Evolutionary conservation across 2,113 vertebrate genomes (phyloP), one percentile per base, ranked within the genome.

Genomic region (Psilopsiagon aurifrons): DNA sequence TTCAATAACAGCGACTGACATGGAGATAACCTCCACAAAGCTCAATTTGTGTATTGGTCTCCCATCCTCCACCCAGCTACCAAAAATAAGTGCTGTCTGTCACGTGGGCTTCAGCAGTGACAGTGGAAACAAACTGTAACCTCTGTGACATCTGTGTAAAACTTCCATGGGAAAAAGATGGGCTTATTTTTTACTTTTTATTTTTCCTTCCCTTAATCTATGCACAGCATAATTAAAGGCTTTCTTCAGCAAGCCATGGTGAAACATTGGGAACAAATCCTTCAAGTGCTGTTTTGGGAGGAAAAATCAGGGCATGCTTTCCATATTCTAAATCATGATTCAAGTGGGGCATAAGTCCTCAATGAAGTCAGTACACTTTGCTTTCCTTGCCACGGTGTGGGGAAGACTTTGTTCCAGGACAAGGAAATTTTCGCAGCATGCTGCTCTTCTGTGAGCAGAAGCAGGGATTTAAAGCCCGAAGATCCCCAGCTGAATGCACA

Each of bases 71-170:
- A 91, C 44, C 2, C 64, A 11, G 75, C 81, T 96, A 79, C 95
- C 90, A 95, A 94, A 96, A 96, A 95, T 96, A 96, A 88, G 78
- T 66, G 60, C 66, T 84, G 14, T 49, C 62, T 86, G 80, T 96
- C 95, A 96, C 80, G 6, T 95, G 95, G 70, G 47, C 77, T 78
- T 86, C 88, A 71, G 86, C 88, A 92, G 83, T 94, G 94, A 95
- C 92, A 62, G 39, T 87, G 90, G 91, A 94, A 93, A 94, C 86
- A 94, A 91, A 79, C 90, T n/a, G 15, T 77, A 75, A 68, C 76
- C 80, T 75, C 51, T 49, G 14, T 92, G 81, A 79, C 62, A 82
- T 86, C 66, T 44, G 2, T 41, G 41, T 44, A 39, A 49, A 63
- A 82, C 35, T 83, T 88, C n/a, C 4, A 13, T 37, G 49, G 62